phyloP scores from a whole-genome alignment of 2,113 vertebrate species.

The Aleadryas rufinucha region DNA sequence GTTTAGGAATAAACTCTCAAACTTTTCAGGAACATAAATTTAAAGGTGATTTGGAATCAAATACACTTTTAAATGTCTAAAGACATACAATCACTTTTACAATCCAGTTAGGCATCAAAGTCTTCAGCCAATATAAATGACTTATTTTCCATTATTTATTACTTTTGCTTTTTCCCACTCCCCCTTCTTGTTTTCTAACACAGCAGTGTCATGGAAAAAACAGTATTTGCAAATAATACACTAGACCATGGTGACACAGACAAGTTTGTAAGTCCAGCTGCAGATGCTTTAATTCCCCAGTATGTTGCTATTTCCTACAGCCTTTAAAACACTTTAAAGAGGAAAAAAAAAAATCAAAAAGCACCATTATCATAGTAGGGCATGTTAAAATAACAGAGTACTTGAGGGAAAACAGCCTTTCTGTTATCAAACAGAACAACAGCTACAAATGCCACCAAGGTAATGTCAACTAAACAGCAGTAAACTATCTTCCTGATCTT shows the following conservation, averaged over 20 bases:
- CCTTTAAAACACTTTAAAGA: background rate
- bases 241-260: background rate
- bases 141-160: background rate
- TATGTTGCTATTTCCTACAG: background rate
- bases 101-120: background rate
- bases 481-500: background rate
- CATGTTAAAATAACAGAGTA: background rate
- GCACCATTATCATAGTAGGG: background rate
- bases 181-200: background rate
- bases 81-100: background rate
- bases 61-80: background rate
- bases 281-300: background rate
- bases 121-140: background rate
- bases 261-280: background rate
- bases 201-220: background rate
- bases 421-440: background rate
- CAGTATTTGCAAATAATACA: background rate
- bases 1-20: background rate
- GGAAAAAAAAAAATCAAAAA: background rate
- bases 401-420: background rate
- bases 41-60: background rate
- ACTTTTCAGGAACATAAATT: background rate
- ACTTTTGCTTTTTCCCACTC: background rate
- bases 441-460: background rate
- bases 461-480: background rate